Evolutionary conservation across 2,888 invertebrate genomes (phyloP), one percentile per base, ranked within the genome.

Genomic region (Cosmopolites sordidus): DNA sequence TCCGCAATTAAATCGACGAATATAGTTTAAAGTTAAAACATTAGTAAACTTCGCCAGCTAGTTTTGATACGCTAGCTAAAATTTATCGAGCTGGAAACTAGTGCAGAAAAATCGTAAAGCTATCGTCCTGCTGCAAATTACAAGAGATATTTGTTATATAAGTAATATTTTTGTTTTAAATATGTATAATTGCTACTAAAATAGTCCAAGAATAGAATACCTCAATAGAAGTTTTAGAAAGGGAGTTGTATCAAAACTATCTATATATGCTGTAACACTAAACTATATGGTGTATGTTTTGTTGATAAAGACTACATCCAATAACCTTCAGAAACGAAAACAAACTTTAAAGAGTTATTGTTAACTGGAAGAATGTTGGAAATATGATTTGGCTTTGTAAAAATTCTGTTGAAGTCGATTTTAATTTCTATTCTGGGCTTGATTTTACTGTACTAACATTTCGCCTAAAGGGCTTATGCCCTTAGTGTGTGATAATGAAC

Each of bases 121-220:
- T 41, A 56, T 52, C 58, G 58, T 55, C 58, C 58, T 47, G 58
- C 58, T 29, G 53, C 51, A 53, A 48, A 47, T 58, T 69, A 69
- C 66, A 69, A 69, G 69, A 72, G 70, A 69, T 70, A 51, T 56
- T 43, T 54, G 54, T 60, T 62, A 59, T 58, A 61, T 66, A 67
- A 62, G 63, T 66, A 67, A 65, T 69, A n/a, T 67, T 67, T 67
- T 22, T 22, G 22, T 22, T 69, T 70, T 70, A 70, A 69, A 69
- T 72, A 72, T 73, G 70, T 73, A 73, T 73, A 74, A 74, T 73
- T 73, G 72, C 73, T 74, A 75, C 74, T 75, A 74, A 69, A 22
- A 70, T 69, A 73, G 48, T 38, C 54, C 54, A 38, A 46, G 44
- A 46, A 37, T 48, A 38, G 40, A 8, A 14, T n/a, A 37, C 46